phyloP scores from a whole-genome alignment of 2,113 vertebrate genomes.

The Elachura formosa region DNA sequence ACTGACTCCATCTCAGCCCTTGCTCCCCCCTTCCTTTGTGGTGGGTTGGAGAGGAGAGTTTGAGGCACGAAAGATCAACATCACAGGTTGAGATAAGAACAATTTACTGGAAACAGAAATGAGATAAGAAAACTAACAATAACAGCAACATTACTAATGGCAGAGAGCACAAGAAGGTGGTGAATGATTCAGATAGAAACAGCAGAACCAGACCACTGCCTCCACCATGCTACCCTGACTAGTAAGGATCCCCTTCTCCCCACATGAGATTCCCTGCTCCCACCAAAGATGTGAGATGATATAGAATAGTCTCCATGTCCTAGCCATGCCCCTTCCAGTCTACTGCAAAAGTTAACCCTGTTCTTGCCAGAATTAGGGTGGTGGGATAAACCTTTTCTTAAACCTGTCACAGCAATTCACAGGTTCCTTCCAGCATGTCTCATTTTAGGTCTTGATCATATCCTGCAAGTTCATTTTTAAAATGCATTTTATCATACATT shows the following conservation, averaged over 20 bases:
- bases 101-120: background rate
- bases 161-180: background rate
- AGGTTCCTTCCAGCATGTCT: background rate
- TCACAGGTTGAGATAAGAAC: background rate
- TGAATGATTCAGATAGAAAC: fast-evolving
- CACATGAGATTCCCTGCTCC: too few species aligned
- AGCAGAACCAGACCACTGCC: background rate
- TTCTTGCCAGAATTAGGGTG: background rate
- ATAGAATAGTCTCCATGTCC: background rate
- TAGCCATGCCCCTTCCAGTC: background rate
- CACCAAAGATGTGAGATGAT: too few species aligned
- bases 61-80: background rate
- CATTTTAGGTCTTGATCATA: background rate
- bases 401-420: background rate
- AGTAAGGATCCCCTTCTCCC: background rate
- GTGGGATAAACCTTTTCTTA: background rate
- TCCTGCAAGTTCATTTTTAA: background rate
- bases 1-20: background rate
- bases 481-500: background rate
- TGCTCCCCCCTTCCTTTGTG: background rate
- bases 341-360: background rate
- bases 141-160: background rate
- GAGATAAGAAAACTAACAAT: background rate
- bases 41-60: background rate
- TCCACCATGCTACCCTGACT: background rate